These are phyloP conservation scores for Trichomycterus rosablanca DNA, from an alignment of 2,113 vertebrate genomes.

Conservation along the genomic window DNA sequence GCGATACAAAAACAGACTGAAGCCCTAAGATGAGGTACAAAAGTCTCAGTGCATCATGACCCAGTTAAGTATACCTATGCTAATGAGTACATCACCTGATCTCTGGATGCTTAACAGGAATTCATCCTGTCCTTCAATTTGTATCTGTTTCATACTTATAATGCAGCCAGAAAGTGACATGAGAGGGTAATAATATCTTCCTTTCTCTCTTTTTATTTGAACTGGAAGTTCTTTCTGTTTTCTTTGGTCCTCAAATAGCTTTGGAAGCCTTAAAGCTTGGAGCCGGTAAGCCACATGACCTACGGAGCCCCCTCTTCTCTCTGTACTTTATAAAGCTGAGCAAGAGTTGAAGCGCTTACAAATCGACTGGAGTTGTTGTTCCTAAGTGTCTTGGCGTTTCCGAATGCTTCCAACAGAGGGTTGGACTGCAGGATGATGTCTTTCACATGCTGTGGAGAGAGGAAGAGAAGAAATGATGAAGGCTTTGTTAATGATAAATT, in stretches of 20 bases:
- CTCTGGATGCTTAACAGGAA: constrained; percentile 19
- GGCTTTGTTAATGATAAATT: background rate
- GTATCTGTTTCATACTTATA: constrained; percentile 33
- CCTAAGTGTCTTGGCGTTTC: constrained; percentile 93
- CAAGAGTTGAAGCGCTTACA: constrained; percentile 67
- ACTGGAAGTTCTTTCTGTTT: constrained; percentile 21
- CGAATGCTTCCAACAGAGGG: constrained; percentile 92
- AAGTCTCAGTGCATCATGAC: no score
- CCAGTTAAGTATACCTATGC: no score
- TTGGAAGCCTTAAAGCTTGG: constrained; percentile 11
- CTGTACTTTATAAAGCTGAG: constrained; percentile 16
- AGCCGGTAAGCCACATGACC: background rate
- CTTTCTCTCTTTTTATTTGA: constrained; percentile 21
- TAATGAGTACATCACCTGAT: constrained; percentile 33
- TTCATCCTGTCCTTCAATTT: constrained; percentile 20
- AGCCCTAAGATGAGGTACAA: no score
- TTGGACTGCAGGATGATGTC: constrained; percentile 98
- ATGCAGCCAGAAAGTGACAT: constrained; percentile 19
- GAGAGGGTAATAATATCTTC: constrained; percentile 15
- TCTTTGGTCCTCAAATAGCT: constrained; percentile 20
- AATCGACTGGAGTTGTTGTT: constrained; percentile 99
- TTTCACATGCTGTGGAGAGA: constrained; percentile 83
- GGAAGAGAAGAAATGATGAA: constrained; percentile 31
- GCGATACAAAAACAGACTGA: no score
- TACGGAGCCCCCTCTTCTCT: constrained; percentile 13